Conservation (phyloP, 1,140 invertebrate genomes). For the Psilanteris sp. region DNA sequence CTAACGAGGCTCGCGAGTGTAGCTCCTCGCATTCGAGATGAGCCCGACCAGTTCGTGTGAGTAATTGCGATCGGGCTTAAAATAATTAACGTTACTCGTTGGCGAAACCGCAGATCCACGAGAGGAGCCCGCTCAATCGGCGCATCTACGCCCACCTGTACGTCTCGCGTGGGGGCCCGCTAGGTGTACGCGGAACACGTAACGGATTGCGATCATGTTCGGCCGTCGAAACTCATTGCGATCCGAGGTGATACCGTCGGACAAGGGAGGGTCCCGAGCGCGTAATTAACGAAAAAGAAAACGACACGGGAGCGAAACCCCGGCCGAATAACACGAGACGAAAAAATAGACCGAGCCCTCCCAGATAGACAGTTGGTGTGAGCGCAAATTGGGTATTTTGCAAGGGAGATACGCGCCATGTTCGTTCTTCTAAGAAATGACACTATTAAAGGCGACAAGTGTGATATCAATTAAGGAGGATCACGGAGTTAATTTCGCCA, state of each 20-base stretch:
- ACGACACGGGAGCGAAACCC: slow-evolving; percentile 14
- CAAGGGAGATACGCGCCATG: slow-evolving; percentile 61
- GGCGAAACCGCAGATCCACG: slow-evolving; percentile 35
- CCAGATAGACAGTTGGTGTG: slow-evolving; percentile 43
- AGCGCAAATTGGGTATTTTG: slow-evolving; percentile 66
- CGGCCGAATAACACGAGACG: slow-evolving; percentile 5
- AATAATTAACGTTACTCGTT: slow-evolving; percentile 65
- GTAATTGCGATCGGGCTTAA: slow-evolving; percentile 65
- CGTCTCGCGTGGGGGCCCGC: slow-evolving; percentile 40
- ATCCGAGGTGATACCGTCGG: slow-evolving; percentile 56
- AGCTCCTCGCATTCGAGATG: slow-evolving; percentile 56
- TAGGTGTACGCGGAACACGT: slow-evolving; percentile 41
- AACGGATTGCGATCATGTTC: slow-evolving; percentile 46
- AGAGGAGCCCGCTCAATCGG: slow-evolving; percentile 14
- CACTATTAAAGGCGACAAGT: slow-evolving; percentile 60
- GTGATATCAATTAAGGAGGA: slow-evolving; percentile 60
- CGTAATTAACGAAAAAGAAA: slow-evolving; percentile 65
- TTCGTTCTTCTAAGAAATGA: slow-evolving; percentile 59
- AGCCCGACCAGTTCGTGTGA: slow-evolving; percentile 62
- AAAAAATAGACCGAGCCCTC: slow-evolving; percentile 38
- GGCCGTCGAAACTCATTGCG: slow-evolving; percentile 56
- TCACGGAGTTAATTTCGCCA: slow-evolving; percentile 3
- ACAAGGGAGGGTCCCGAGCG: slow-evolving; percentile 39
- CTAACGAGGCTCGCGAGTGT: slow-evolving; percentile 57
- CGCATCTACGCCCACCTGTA: slow-evolving; percentile 61